These are phyloP conservation scores for Trypoxylus dichotomus DNA, from an alignment of 1,140 invertebrate genomes.

Conservation along the genomic window DNA sequence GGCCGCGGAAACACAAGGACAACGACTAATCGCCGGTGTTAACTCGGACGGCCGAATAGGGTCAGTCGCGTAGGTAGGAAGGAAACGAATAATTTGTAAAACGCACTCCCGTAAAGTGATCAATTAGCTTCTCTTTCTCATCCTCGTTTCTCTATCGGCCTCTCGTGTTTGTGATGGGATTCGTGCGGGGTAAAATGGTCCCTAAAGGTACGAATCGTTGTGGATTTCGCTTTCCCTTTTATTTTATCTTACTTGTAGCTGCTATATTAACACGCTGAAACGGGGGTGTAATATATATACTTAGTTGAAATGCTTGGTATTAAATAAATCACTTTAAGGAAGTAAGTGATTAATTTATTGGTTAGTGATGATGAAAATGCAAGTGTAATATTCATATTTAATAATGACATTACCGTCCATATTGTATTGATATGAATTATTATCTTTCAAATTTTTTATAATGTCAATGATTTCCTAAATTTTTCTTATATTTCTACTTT, in stretches of 20 bases:
- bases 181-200: not conserved
- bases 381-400: too few species aligned
- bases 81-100: conserved; percentile 21
- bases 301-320: not conserved
- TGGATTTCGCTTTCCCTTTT: not conserved
- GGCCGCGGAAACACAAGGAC: too few species aligned
- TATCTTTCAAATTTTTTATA: too few species aligned
- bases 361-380: too few species aligned
- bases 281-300: not conserved
- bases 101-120: not conserved
- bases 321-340: not conserved
- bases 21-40: not conserved
- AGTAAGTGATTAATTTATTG: too few species aligned
- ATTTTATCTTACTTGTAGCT: not conserved
- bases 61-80: not conserved
- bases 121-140: not conserved
- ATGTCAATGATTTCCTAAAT: too few species aligned
- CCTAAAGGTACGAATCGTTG: not conserved
- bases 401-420: too few species aligned
- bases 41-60: not conserved
- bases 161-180: not conserved
- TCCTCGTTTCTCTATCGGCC: not conserved
- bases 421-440: too few species aligned
- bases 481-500: too few species aligned
- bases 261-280: not conserved